These are phyloP conservation scores for Cheilosia scutellata DNA, from an alignment of 2,888 invertebrate species.

Conservation along the genomic window DNA sequence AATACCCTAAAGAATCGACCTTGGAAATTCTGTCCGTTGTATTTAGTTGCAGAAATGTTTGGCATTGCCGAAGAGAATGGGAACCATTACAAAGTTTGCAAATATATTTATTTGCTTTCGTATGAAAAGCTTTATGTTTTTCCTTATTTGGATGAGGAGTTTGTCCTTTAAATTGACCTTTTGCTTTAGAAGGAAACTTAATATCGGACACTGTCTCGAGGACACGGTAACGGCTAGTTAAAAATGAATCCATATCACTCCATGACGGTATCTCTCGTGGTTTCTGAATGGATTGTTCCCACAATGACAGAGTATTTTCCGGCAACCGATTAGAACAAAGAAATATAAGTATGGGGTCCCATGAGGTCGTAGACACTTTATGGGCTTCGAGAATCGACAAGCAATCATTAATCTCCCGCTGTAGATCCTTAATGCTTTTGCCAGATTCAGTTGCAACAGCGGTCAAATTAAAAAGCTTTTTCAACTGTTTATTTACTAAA, in stretches of 20 bases:
- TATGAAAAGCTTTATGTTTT: slow-evolving; percentile 5
- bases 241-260: too few relatives aligned
- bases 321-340: too few relatives aligned
- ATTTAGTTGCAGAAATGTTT: neutral
- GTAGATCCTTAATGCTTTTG: neutral
- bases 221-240: too few relatives aligned
- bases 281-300: too few relatives aligned
- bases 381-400: neutral
- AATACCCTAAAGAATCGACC: neutral
- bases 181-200: neutral
- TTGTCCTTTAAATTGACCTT: neutral
- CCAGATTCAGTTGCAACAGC: neutral
- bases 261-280: too few relatives aligned
- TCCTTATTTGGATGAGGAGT: neutral
- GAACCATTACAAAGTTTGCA: neutral
- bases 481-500: neutral
- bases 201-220: too few relatives aligned
- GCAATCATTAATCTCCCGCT: neutral
- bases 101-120: neutral
- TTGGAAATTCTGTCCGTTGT: neutral
- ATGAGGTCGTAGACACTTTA: neutral
- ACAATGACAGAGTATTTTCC: too few relatives aligned
- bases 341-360: too few relatives aligned
- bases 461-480: neutral
- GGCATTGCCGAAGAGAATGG: slow-evolving; percentile 1